These are phyloP conservation scores for Dryoscopus gambensis DNA, from an alignment of 2,113 vertebrate genomes.

Conservation along the genomic window DNA sequence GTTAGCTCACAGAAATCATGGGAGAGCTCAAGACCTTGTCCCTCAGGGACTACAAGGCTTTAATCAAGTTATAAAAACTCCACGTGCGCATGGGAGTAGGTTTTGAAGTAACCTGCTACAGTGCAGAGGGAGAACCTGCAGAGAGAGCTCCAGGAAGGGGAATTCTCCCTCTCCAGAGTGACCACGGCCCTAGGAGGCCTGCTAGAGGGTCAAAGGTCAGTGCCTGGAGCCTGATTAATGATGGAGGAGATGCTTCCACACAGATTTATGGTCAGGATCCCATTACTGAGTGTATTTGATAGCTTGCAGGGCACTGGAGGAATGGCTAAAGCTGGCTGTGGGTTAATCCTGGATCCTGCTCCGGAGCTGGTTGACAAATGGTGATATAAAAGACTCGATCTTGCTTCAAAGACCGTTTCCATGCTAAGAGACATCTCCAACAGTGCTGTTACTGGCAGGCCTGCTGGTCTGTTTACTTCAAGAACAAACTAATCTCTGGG, in stretches of 20 bases:
- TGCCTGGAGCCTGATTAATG: neutral
- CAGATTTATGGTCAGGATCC: neutral
- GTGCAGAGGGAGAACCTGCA: neutral
- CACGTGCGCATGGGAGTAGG: neutral
- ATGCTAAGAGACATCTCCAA: neutral
- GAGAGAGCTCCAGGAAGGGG: neutral
- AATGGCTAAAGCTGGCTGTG: neutral
- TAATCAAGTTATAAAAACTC: neutral
- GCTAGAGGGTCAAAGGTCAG: neutral
- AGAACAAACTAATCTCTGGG: slow-evolving; percentile 7
- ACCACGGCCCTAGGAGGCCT: neutral
- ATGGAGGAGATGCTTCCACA: neutral
- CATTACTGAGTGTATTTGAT: neutral
- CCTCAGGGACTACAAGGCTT: neutral
- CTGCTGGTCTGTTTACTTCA: neutral
- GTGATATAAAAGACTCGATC: neutral
- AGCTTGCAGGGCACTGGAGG: neutral
- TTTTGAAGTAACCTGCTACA: neutral
- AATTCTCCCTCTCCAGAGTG: neutral
- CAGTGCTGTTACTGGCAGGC: neutral
- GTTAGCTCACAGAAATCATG: neutral
- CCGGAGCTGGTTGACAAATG: neutral
- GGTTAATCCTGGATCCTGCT: slow-evolving; percentile 28
- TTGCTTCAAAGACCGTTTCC: neutral
- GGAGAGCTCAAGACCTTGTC: neutral